A percentile compares a stretch with the other conserved stretches of the same genome.
Evolutionary conservation across 2,797 vertebrate species (phyloP).

Genomic region (Bryconaethiops microstoma): DNA sequence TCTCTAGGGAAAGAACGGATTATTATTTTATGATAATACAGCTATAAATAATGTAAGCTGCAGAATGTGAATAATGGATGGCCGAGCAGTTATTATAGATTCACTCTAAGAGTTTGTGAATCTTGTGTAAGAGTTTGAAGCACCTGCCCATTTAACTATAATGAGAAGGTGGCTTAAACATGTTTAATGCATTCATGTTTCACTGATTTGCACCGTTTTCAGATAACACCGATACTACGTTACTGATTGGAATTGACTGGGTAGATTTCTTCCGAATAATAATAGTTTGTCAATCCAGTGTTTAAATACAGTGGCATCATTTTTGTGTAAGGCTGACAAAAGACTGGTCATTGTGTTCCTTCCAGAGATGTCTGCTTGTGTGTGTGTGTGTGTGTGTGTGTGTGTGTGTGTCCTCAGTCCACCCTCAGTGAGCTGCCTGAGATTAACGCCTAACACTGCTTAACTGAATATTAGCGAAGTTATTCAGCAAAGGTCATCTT

Average conservation of each 20-base stretch:
- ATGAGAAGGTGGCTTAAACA: neutral
- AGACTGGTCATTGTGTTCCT: no score
- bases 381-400: no score
- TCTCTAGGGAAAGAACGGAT: neutral
- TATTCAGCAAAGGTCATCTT: neutral
- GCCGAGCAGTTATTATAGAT: neutral
- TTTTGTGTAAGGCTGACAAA: no score
- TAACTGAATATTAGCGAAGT: no score
- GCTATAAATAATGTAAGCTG: constrained; percentile 28
- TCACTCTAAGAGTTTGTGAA: no score
- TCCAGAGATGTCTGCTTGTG: no score
- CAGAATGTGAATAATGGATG: neutral
- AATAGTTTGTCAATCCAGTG: no score
- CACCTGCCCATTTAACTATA: neutral
- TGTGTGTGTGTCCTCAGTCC: neutral
- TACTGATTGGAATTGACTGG: neutral
- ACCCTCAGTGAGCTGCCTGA: neutral
- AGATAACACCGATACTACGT: neutral
- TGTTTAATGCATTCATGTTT: neutral
- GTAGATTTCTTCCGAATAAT: no score
- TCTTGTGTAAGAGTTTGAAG: neutral
- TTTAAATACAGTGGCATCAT: no score
- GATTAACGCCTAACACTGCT: no score
- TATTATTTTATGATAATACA: constrained; percentile 31
- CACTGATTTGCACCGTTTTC: neutral